phyloP scores from a whole-genome alignment of 2,797 vertebrate species.

The Nasua narica region DNA sequence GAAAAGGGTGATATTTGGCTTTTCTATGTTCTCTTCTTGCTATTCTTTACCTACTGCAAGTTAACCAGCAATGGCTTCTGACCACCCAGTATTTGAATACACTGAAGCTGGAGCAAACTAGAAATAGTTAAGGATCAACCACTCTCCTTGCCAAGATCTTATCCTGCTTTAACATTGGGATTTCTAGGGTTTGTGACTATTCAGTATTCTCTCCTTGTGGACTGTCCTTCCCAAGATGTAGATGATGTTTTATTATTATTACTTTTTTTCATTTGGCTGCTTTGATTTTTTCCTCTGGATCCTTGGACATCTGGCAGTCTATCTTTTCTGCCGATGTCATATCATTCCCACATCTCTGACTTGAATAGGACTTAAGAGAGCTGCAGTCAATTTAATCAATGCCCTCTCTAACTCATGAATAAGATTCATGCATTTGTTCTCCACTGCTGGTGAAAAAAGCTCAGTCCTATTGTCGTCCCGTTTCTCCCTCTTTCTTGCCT shows the following conservation, averaged over 20 bases:
- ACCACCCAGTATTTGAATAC: background rate
- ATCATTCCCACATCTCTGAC: background rate
- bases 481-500: background rate
- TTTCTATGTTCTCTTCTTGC: background rate
- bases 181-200: background rate
- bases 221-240: background rate
- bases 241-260: background rate
- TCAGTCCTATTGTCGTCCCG: background rate
- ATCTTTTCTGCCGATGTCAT: background rate
- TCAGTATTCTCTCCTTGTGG: background rate
- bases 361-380: background rate
- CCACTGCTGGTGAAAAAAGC: background rate
- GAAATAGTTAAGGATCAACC: background rate
- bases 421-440: background rate
- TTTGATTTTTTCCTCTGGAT: background rate
- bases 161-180: background rate
- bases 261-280: background rate
- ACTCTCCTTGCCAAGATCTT: background rate
- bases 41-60: background rate
- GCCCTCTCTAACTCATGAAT: background rate
- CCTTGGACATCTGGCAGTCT: background rate
- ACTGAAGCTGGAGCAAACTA: background rate
- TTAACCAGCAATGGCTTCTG: background rate
- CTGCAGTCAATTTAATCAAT: background rate
- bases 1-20: background rate